A percentile compares a stretch with the other conserved stretches of the same genome.
Conservation (phyloP, 2,888 invertebrate species). For the Mactromeris polynyma region DNA sequence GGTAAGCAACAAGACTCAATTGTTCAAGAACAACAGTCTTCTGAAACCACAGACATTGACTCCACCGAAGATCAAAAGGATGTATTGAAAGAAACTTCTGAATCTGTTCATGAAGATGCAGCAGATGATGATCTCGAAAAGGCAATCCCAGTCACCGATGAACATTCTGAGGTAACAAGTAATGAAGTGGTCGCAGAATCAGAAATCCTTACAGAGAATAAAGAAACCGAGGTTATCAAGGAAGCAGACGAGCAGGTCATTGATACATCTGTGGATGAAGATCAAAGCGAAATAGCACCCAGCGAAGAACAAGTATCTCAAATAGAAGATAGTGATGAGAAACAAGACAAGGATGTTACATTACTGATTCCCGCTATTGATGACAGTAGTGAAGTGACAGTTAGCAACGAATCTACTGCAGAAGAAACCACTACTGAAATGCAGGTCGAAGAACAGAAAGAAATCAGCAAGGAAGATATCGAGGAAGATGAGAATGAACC, state of each 20-base stretch:
- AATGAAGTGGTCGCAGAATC: neutral
- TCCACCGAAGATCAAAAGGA: neutral
- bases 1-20: neutral
- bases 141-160: neutral
- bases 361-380: neutral
- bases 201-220: neutral
- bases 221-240: neutral
- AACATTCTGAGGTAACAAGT: neutral
- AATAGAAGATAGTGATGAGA: neutral
- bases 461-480: no score
- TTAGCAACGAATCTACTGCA: neutral
- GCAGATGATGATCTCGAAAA: neutral
- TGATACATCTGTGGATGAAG: neutral
- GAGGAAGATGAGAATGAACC: neutral
- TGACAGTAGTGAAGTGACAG: neutral
- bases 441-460: neutral
- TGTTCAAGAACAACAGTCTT: neutral
- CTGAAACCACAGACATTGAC: neutral
- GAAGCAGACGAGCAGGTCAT: neutral
- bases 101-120: neutral
- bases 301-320: neutral
- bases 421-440: neutral
- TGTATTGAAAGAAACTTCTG: neutral
- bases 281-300: neutral
- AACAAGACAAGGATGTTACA: neutral